phyloP scores from a whole-genome alignment of 2,888 invertebrate species.

The Tethea ocularis region DNA sequence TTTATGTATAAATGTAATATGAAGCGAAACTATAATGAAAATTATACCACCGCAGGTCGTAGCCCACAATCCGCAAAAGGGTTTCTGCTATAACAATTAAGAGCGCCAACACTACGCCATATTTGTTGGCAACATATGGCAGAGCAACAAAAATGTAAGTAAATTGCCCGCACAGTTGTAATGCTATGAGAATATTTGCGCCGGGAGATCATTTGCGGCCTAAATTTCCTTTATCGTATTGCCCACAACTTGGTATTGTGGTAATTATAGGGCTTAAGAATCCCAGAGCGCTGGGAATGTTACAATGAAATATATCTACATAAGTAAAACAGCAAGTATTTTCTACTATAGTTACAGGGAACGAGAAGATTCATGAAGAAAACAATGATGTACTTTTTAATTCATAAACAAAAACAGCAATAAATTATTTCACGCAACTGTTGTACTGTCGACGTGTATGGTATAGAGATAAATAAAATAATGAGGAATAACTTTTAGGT shows the following conservation, averaged over 20 bases:
- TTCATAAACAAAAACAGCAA: background rate
- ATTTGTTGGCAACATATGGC: slow-evolving; percentile 44
- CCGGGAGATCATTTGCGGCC: slow-evolving; percentile 25
- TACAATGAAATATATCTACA: background rate
- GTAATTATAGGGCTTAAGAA: background rate
- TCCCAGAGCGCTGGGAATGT: background rate
- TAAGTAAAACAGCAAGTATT: too few relatives aligned
- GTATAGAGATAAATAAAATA: background rate
- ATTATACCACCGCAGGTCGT: slow-evolving; percentile 43
- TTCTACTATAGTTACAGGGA: background rate
- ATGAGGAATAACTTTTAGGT: background rate
- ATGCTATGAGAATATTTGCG: slow-evolving; percentile 35
- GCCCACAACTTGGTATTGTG: slow-evolving; percentile 2
- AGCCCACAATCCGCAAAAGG: slow-evolving; percentile 45
- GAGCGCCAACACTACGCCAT: slow-evolving; percentile 30
- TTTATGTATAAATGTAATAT: background rate
- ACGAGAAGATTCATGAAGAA: background rate
- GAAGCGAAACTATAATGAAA: slow-evolving; percentile 38
- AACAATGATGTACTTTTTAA: background rate
- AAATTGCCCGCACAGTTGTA: slow-evolving; percentile 31
- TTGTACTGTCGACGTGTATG: too few relatives aligned
- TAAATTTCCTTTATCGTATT: slow-evolving; percentile 30
- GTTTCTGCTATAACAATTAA: slow-evolving; percentile 50
- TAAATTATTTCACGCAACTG: too few relatives aligned
- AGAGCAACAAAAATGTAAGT: slow-evolving; percentile 42